Percentiles rank a stretch among this genome's conserved stretches.
Evolutionary conservation across 2,888 invertebrate genomes (phyloP).

Genomic region (Melangyna quadrimaculata): DNA sequence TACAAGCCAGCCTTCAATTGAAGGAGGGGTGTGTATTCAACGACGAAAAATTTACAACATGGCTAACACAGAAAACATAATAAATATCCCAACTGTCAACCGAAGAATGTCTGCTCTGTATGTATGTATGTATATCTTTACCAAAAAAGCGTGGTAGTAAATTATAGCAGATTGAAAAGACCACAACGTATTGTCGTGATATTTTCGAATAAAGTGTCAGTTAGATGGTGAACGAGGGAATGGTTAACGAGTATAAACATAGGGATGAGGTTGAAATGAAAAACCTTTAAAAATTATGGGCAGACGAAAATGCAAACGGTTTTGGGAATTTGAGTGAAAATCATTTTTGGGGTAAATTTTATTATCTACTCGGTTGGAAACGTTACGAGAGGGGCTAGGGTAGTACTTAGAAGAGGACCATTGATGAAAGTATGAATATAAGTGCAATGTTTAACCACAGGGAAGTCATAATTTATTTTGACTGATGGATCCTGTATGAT

Average conservation of each 20-base stretch:
- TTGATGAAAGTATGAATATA: slow-evolving; percentile 26
- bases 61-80: slow-evolving; percentile 51
- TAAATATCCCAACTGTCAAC: slow-evolving; percentile 66
- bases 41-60: slow-evolving; percentile 33
- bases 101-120: slow-evolving; percentile 37
- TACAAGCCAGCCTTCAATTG: background rate
- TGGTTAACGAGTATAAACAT: background rate
- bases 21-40: background rate
- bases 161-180: slow-evolving; percentile 57
- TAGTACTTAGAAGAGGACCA: slow-evolving; percentile 13
- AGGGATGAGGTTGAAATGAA: too few relatives aligned
- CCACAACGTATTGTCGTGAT: slow-evolving; percentile 30
- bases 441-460: slow-evolving; percentile 30
- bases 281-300: background rate
- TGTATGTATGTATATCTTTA: too few relatives aligned
- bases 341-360: background rate
- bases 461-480: slow-evolving; percentile 20
- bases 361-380: background rate
- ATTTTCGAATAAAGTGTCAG: slow-evolving; percentile 9
- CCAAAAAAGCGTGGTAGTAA: slow-evolving; percentile 36
- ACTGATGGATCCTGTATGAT: background rate
- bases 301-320: background rate
- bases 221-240: background rate
- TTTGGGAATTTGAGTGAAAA: slow-evolving; percentile 19
- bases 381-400: background rate